These are phyloP conservation scores for Euthynnus affinis DNA, from an alignment of 2,797 vertebrate genomes.

Conservation along the genomic window DNA sequence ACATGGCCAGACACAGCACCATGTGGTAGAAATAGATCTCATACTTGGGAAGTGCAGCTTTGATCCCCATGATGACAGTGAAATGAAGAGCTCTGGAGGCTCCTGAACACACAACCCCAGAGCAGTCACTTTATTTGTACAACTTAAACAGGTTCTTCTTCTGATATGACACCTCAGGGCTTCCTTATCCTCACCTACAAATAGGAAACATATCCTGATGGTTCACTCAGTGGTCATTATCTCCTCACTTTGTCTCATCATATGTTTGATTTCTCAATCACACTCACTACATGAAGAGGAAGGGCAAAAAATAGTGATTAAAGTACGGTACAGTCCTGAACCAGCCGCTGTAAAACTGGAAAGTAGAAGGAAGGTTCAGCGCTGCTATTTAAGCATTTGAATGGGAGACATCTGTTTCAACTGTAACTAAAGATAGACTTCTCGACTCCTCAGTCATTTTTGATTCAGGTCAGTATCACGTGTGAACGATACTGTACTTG, in stretches of 20 bases:
- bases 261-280: constrained; percentile 4
- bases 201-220: not conserved
- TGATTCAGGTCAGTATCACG: constrained; percentile 15
- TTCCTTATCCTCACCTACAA: not conserved
- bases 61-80: constrained; percentile 89
- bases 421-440: constrained; percentile 48
- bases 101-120: constrained; percentile 45
- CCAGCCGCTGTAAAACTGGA: constrained; percentile 17
- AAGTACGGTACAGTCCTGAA: constrained; percentile 2
- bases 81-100: constrained; percentile 17
- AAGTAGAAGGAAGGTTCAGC: constrained; percentile 33
- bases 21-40: constrained; percentile 94
- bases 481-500: not conserved
- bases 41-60: constrained; percentile 90
- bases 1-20: constrained; percentile 88
- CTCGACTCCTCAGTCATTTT: constrained; percentile 31
- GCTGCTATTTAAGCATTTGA: constrained; percentile 5
- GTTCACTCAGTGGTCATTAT: not conserved
- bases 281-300: not conserved
- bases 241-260: not conserved
- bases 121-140: not conserved
- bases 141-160: constrained; percentile 11
- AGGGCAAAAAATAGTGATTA: not conserved
- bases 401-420: constrained; percentile 34
- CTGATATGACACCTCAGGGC: not conserved